Evolutionary conservation across 2,113 vertebrate species (phyloP), one percentile per base, ranked within the genome.

Genomic region (Forbesichthys papilliferus): DNA sequence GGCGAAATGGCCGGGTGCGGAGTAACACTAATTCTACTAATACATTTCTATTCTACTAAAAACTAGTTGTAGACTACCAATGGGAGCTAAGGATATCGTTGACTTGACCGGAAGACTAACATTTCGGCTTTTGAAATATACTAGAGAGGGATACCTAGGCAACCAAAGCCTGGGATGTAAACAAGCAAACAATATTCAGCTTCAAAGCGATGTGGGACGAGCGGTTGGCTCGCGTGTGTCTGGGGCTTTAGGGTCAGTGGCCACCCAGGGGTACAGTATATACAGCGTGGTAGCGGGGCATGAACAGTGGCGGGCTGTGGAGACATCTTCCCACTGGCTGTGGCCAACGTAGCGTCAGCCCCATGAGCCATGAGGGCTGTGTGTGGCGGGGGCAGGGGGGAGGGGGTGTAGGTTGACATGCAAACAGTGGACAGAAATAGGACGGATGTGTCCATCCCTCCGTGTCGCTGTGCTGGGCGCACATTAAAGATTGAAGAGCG

Each of bases 341-440:
- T 56, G 81, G 63, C 79, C 74, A 66, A 78, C 63, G 84, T 78
- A 84, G 86, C 84, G 88, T 84, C 75, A 79, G 79, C 84, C 82
- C 88, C 4, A 3, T 27, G 27, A 27, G 27, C 27, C 27, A 27
- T 27, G 27, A 27, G 27, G 27, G 27, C 27, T 2, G 0, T 27
- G 16, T 16, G 16, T 16, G 16, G 16, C 16, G 0, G 16, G 16
- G 16, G 16, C 0, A 16, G 16, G 27, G 27, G 27, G 27, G 81
- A 78, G 83, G 90, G 79, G 66, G 75, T 73, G 63, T 16, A 16
- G 68, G 71, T 79, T 63, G 48, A 69, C 74, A 58, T 80, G 80
- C 80, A 87, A 90, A 90, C 83, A 84, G 60, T n/a, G 1, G 68
- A 71, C 68, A 27, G 80, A 90, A 90, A 88, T 77, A 88, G 83